phyloP scores from a whole-genome alignment of 2,113 vertebrate genomes.

The Propithecus coquereli region DNA sequence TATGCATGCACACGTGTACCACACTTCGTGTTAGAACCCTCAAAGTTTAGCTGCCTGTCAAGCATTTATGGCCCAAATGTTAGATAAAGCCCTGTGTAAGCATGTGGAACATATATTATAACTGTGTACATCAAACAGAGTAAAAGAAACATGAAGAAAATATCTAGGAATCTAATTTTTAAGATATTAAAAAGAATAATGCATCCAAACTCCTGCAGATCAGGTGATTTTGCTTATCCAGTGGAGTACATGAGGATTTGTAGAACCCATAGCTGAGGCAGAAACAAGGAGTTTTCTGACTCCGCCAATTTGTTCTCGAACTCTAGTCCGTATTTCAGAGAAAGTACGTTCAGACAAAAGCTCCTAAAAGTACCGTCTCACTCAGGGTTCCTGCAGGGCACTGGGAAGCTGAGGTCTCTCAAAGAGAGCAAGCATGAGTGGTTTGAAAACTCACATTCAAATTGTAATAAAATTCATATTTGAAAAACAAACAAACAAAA shows the following conservation, averaged over 20 bases:
- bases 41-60: neutral
- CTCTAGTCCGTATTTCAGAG: neutral
- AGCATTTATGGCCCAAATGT: neutral
- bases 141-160: neutral
- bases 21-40: neutral
- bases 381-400: neutral
- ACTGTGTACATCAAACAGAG: neutral
- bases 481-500: neutral
- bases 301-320: neutral
- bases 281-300: neutral
- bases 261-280: neutral
- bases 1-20: neutral
- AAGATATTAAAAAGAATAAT: neutral
- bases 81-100: neutral
- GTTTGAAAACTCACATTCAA: neutral
- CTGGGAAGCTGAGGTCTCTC: neutral
- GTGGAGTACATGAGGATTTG: neutral
- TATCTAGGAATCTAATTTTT: neutral
- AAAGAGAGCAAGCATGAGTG: neutral
- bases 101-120: neutral
- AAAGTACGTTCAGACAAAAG: neutral
- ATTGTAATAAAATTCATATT: neutral
- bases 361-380: neutral
- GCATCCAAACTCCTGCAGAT: neutral
- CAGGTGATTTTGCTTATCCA: neutral